These are phyloP conservation scores for Sebastes diploproa DNA, from an alignment of 2,797 vertebrate species.

Conservation along the genomic window DNA sequence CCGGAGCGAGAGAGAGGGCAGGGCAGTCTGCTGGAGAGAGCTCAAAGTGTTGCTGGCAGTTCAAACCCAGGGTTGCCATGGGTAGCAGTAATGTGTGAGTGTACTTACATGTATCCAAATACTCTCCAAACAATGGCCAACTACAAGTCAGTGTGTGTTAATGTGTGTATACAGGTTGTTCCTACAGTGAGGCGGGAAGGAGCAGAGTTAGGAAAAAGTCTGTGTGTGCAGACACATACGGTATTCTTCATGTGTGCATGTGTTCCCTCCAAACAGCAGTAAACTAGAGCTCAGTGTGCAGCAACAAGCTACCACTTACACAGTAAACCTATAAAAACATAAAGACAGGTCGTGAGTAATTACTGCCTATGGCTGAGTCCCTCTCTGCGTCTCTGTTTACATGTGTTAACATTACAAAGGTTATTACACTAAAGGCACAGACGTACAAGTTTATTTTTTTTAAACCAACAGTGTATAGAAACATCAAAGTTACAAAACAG, in stretches of 20 bases:
- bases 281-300: conserved; percentile 26
- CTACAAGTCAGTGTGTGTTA: conserved; percentile 3
- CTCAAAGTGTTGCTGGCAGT: conserved; percentile 47
- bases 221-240: neutral
- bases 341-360: conserved; percentile 33
- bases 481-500: neutral
- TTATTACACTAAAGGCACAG: neutral
- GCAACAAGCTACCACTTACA: conserved; percentile 39
- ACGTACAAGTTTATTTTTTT: no score
- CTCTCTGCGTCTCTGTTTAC: conserved; percentile 9
- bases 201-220: conserved; percentile 39
- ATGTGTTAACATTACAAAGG: neutral
- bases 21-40: conserved; percentile 46
- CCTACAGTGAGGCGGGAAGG: conserved; percentile 1
- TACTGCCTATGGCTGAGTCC: conserved; percentile 19
- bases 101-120: conserved; percentile 24
- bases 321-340: conserved; percentile 41
- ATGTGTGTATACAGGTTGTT: neutral
- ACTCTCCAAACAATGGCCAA: conserved; percentile 21
- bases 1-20: conserved; percentile 40
- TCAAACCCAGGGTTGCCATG: conserved; percentile 52
- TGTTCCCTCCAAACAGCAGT: conserved; percentile 27
- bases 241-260: conserved; percentile 18
- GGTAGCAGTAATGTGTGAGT: conserved; percentile 16
- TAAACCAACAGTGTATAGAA: neutral